Evolutionary conservation across 2,797 vertebrate genomes (phyloP).

Genomic region (Cuculus canorus): DNA sequence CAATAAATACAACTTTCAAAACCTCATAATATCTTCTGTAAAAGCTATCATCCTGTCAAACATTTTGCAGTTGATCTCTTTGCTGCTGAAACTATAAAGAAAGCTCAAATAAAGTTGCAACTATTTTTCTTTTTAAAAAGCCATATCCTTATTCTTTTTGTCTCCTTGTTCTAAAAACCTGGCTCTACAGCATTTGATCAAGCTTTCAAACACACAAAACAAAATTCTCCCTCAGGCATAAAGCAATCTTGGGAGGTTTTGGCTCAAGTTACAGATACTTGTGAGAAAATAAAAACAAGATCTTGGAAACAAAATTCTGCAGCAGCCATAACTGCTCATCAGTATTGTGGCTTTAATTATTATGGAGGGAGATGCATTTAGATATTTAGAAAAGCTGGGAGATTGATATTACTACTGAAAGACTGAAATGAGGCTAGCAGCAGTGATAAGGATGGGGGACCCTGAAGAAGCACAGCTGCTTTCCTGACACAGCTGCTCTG

Average conservation of each 20-base stretch:
- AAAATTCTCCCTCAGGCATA: slow-evolving; percentile 37
- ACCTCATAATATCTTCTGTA: not conserved
- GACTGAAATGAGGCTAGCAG: not conserved
- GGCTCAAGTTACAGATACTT: not conserved
- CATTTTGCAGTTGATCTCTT: slow-evolving; percentile 8
- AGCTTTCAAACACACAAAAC: slow-evolving; percentile 11
- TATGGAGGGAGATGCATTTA: not conserved
- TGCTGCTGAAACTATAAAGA: slow-evolving; percentile 21
- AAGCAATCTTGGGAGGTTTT: slow-evolving; percentile 18
- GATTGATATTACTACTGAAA: not conserved
- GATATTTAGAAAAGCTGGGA: not conserved
- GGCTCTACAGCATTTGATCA: slow-evolving; percentile 42
- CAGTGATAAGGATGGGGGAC: not conserved
- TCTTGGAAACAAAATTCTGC: not conserved
- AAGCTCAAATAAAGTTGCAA: not conserved
- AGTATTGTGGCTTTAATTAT: not conserved
- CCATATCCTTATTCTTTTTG: not conserved
- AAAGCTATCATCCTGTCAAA: slow-evolving; percentile 32
- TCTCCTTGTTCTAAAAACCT: slow-evolving; percentile 29
- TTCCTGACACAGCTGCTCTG: not conserved
- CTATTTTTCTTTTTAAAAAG: slow-evolving; percentile 9
- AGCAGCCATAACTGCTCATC: not conserved
- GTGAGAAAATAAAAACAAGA: slow-evolving; percentile 2
- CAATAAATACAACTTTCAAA: slow-evolving; percentile 36
- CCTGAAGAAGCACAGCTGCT: not conserved